Conservation (phyloP, 2,113 vertebrate species). For the Galbula dea region DNA sequence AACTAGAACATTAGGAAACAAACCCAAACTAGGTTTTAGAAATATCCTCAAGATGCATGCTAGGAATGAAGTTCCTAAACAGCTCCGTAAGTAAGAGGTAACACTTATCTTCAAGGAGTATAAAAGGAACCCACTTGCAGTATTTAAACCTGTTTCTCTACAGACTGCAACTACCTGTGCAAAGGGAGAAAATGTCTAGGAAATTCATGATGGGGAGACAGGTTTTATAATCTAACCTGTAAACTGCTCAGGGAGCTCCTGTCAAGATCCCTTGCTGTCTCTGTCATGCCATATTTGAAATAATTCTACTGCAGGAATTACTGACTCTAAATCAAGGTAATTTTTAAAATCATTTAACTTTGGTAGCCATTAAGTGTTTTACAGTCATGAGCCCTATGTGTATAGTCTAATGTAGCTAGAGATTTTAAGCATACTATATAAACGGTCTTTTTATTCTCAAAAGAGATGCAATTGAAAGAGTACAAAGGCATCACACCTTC, state of each 20-base stretch:
- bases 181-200: rapidly evolving
- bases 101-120: neutral
- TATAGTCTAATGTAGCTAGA: neutral
- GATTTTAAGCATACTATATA: neutral
- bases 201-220: neutral
- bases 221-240: neutral
- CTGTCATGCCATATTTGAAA: neutral
- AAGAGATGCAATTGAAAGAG: neutral
- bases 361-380: neutral
- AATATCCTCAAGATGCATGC: neutral
- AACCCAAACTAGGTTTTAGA: neutral
- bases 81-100: neutral
- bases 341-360: neutral
- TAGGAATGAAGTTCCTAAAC: neutral
- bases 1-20: neutral
- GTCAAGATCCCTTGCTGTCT: neutral
- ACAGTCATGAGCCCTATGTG: neutral
- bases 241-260: neutral
- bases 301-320: neutral
- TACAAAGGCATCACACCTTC: neutral
- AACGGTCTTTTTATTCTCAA: neutral
- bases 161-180: neutral
- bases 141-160: neutral
- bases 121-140: neutral
- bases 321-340: neutral